These are phyloP conservation scores for Portevinia maculata DNA, from an alignment of 2,888 invertebrate species.

Conservation along the genomic window DNA sequence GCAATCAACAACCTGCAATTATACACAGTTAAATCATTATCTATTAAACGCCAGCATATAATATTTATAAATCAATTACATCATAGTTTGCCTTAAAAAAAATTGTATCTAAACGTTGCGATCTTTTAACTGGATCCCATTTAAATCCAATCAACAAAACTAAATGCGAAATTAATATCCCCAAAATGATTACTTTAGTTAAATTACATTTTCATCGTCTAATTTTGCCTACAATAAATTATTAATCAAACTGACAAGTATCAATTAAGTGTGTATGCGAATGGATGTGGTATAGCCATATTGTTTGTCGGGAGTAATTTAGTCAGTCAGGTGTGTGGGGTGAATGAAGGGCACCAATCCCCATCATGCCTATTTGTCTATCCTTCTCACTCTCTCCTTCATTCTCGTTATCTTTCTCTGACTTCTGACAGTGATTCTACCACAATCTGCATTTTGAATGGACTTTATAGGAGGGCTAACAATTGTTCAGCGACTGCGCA, in stretches of 20 bases:
- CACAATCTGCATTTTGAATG: conserved; percentile 61
- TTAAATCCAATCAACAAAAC: conserved; percentile 71
- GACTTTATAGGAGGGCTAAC: conserved; percentile 54
- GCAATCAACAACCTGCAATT: background rate
- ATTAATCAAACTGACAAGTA: conserved; percentile 71
- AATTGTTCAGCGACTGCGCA: conserved; percentile 64
- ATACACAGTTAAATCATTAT: conserved; percentile 28
- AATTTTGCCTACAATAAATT: conserved; percentile 66
- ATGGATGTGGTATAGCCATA: background rate
- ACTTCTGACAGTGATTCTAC: conserved; percentile 12
- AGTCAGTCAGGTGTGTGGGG: conserved; percentile 1
- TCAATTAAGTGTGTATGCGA: conserved; percentile 60
- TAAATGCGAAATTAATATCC: conserved; percentile 72
- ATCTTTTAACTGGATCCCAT: conserved; percentile 68
- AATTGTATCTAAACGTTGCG: conserved; percentile 24
- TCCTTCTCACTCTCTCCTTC: no score
- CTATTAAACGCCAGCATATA: background rate
- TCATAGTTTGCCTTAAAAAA: conserved; percentile 22
- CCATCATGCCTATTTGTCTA: no score
- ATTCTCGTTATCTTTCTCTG: conserved; percentile 7
- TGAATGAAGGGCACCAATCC: conserved; percentile 2
- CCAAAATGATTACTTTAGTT: conserved; percentile 70
- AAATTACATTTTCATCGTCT: conserved; percentile 74
- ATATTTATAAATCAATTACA: conserved; percentile 37
- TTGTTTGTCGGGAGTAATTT: conserved; percentile 15